Percentiles rank a stretch among this genome's conserved stretches.
Conservation (phyloP, 2,797 vertebrate genomes). For the Thalassophryne amazonica region DNA sequence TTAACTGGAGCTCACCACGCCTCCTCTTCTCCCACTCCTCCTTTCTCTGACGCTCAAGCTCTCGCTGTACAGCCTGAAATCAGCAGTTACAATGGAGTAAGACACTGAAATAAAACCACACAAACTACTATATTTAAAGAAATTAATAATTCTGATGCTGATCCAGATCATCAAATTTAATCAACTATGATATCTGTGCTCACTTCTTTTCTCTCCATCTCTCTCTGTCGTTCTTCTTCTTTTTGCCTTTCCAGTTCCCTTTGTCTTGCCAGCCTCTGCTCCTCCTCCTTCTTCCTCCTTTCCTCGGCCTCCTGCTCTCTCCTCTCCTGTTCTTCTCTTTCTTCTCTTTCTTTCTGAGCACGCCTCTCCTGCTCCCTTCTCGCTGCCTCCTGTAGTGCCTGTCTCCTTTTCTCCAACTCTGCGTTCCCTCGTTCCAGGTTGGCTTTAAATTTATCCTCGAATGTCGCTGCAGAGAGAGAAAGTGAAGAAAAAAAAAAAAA, state of each 20-base stretch:
- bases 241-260: constrained; percentile 72
- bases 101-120: background rate
- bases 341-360: constrained; percentile 86
- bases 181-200: background rate
- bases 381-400: constrained; percentile 85
- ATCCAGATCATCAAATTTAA: background rate
- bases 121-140: background rate
- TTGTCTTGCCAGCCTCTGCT: constrained; percentile 75
- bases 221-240: constrained; percentile 71
- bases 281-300: constrained; percentile 83
- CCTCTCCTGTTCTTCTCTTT: constrained; percentile 81
- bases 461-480: constrained; percentile 77
- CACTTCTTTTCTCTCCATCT: constrained; percentile 77
- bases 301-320: constrained; percentile 70
- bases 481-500: too few relatives aligned
- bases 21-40: constrained; percentile 89
- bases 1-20: constrained; percentile 87
- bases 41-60: constrained; percentile 89
- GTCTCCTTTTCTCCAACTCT: constrained; percentile 92
- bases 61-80: constrained; percentile 86
- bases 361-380: constrained; percentile 86
- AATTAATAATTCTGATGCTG: background rate
- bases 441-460: constrained; percentile 94
- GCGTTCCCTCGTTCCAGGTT: constrained; percentile 90
- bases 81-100: too few relatives aligned